Base-by-base conservation (phyloP, 2,888 invertebrate genomes). In the Acronicta aceris region DNA sequence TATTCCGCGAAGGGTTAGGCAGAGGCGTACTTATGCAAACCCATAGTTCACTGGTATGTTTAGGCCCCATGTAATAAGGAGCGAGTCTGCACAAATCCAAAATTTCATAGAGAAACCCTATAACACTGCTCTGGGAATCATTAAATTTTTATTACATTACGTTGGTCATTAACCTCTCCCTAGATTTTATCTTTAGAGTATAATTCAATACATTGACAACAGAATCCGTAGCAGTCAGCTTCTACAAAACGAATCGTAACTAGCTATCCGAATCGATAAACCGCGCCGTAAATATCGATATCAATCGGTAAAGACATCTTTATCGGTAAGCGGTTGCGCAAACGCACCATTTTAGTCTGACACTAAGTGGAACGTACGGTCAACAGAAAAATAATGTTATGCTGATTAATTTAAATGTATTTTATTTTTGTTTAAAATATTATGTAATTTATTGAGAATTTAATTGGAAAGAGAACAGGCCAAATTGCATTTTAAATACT, bases 281-380 rank as follows among this genome's bases (percentile, higher is more conserved):
- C 33, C 46, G 42, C 33, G 47, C 48, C 55, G 67, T 71, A 65
- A 78, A 66, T 69, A 75, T 67, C 74, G 69, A 78, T 73, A 71
- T 54, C 42, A 41, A 78, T 78, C 78, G 42, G 25, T 55, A 64
- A 70, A 74, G 65, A 62, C 76, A 75, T 78, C 74, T 78, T 78
- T 78, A 75, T 66, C 63, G 64, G 38, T 68, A 65, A 69, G 59
- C 56, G 52, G 61, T 81, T 79, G 73, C 69, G 76, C 58, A 79
- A 81, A 57, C 30, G 40, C 46, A 47, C 47, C 65, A 65, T 41
- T 65, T 65, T 65, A 67, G 49, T 52, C 65, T 59, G 49, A 53
- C 70, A 60, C 53, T 76, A 78, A 82, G 56, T 81, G 65, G 81
- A 74, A 56, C 67, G 81, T 82, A 87, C 59, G 52, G 84, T 68